Conservation (phyloP, 2,797 vertebrate species). For the Pseudochaenichthys georgianus region DNA sequence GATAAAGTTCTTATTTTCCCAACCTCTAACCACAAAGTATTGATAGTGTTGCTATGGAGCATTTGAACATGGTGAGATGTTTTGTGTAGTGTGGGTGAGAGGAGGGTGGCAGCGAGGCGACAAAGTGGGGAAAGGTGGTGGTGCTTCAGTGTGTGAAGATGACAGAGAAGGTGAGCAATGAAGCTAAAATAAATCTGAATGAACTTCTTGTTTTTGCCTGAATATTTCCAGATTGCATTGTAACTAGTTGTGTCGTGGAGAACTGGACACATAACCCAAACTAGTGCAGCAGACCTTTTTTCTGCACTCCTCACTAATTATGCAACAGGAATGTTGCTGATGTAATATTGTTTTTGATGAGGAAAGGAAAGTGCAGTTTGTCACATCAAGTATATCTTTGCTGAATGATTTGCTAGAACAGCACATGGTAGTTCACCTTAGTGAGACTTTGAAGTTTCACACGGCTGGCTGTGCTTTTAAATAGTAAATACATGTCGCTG, state of each 20-base stretch:
- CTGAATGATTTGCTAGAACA: conserved; percentile 16
- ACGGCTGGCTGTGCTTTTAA: conserved; percentile 2
- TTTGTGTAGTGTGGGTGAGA: conserved; percentile 41
- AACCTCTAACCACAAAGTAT: conserved; percentile 46
- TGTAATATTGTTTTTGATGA: conserved; percentile 47
- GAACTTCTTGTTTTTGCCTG: conserved; percentile 21
- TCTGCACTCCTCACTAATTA: conserved; percentile 61
- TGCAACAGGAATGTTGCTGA: conserved; percentile 62
- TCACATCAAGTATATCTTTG: conserved; percentile 20
- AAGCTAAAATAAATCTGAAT: conserved; percentile 27
- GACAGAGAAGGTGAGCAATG: conserved; percentile 24
- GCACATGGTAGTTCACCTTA: neutral
- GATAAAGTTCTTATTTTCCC: conserved; percentile 43
- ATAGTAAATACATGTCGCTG: neutral
- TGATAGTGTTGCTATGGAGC: conserved; percentile 50
- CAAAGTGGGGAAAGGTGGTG: neutral
- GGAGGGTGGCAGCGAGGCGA: neutral
- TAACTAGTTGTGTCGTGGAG: conserved; percentile 21
- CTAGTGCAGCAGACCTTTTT: conserved; percentile 33
- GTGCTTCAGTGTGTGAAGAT: conserved; percentile 15
- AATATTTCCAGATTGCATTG: conserved; percentile 42
- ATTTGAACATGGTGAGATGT: conserved; percentile 51
- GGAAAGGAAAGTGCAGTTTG: conserved; percentile 2
- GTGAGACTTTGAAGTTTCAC: conserved; percentile 14
- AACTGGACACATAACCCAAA: conserved; percentile 24